Percentiles rank a stretch among this genome's conserved stretches.
These are phyloP conservation scores for Chloebia gouldiae DNA, from an alignment of 2,113 vertebrate species.

Conservation along the genomic window DNA sequence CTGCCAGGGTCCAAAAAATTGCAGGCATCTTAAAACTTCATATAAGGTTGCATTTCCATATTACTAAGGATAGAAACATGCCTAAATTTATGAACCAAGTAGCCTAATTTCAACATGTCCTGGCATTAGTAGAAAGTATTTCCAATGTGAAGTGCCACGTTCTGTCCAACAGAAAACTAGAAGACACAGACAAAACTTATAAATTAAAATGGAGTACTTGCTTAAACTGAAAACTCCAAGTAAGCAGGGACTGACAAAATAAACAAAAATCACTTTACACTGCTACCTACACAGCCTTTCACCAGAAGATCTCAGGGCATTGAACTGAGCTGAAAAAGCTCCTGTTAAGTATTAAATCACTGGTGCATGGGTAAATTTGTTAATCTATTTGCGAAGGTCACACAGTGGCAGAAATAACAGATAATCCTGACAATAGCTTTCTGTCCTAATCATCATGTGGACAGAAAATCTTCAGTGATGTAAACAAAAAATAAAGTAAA, in stretches of 20 bases:
- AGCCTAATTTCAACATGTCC: neutral
- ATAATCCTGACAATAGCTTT: slow-evolving; percentile 46
- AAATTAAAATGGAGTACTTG: neutral
- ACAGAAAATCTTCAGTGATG: slow-evolving; percentile 31
- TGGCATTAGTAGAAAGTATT: neutral
- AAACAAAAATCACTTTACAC: neutral
- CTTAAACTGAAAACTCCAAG: neutral
- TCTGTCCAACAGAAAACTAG: neutral
- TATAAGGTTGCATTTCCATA: neutral
- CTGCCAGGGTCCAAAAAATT: neutral
- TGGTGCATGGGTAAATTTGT: slow-evolving; percentile 48
- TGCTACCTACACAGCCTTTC: neutral
- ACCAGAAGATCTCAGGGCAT: neutral
- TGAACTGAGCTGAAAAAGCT: neutral
- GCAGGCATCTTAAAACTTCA: neutral
- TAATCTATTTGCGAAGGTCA: slow-evolving; percentile 57
- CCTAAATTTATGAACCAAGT: neutral
- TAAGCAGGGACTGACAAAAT: neutral
- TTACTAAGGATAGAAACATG: neutral
- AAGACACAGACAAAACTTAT: neutral
- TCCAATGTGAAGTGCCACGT: neutral
- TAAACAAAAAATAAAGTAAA: neutral
- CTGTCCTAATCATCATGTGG: neutral
- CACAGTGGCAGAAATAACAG: slow-evolving; percentile 35
- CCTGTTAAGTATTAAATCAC: slow-evolving; percentile 18